Evolutionary conservation across 2,888 invertebrate genomes (phyloP), one percentile per base, ranked within the genome.

Genomic region (Agapetus fuscipes): DNA sequence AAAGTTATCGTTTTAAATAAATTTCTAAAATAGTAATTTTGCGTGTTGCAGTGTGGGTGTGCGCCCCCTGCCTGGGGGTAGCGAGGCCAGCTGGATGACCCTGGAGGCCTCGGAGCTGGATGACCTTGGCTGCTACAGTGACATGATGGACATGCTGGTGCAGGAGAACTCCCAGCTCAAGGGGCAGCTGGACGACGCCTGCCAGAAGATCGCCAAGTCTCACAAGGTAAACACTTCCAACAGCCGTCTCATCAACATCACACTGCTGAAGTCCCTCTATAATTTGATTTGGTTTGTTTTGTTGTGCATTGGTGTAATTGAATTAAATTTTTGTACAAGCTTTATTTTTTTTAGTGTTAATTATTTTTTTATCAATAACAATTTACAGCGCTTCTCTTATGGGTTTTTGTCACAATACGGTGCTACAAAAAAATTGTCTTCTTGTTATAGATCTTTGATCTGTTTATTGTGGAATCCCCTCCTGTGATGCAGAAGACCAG

Each of bases 141-240:
- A 86, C 51, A 83, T 88, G 65, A 76, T 90, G 10, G 86, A 89
- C 55, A 77, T 84, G 39, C 67, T 91, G 9, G 81, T 85, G 35
- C 80, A 84, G 35, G 91, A 93, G 66, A 90, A 90, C 60, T 81
- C 81, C 53, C 76, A 79, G 49, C 74, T 93, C 46, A 84, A 89
- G 63, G 67, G 82, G 36, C 89, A 91, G 59, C 64, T 91, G n/a
- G 80, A 83, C 38, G 76, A 81, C 49, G 88, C 83, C 49, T 82
- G 83, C 54, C 81, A 81, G 55, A 82, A 88, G 53, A 83, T 89
- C 44, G 79, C 84, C 31, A 89, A 87, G 61, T 81, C 90, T 28
- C 83, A 84, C 60, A 89, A 89, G 76, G 86, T 86, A 10, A 31
- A 17, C 24, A 36, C 3, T 32, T 7, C 25, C 25, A 2, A 20